phyloP scores from a whole-genome alignment of 2,113 vertebrate species.

The Glaucomys volans region DNA sequence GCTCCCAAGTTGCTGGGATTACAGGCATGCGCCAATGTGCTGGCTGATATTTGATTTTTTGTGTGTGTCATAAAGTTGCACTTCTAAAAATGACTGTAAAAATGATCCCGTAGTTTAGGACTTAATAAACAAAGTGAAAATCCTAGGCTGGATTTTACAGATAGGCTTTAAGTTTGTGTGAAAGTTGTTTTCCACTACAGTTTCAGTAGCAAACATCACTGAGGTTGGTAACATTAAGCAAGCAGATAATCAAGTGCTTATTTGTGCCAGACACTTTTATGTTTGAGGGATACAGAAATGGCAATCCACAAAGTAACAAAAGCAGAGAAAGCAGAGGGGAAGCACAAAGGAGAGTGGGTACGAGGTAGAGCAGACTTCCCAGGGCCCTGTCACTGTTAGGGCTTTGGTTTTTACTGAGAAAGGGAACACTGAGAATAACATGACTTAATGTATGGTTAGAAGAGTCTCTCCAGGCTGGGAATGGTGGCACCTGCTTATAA shows the following conservation, averaged over 20 bases:
- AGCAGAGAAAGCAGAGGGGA: no score
- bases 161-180: neutral
- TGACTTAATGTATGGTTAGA: no score
- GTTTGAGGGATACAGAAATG: neutral
- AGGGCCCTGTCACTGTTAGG: no score
- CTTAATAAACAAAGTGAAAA: neutral
- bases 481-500: no score
- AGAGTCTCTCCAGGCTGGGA: no score
- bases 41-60: neutral
- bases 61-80: neutral
- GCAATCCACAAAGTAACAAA: no score
- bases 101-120: neutral
- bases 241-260: neutral
- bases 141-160: neutral
- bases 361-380: no score
- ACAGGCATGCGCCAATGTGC: neutral
- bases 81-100: neutral
- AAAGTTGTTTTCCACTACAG: neutral
- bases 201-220: neutral
- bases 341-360: no score
- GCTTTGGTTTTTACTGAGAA: no score
- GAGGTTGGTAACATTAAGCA: neutral
- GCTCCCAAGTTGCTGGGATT: neutral
- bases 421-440: no score
- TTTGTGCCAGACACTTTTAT: neutral